Percentiles rank a stretch among this genome's conserved stretches.
These are phyloP conservation scores for Clarias gariepinus DNA, from an alignment of 2,113 vertebrate species.

Conservation along the genomic window DNA sequence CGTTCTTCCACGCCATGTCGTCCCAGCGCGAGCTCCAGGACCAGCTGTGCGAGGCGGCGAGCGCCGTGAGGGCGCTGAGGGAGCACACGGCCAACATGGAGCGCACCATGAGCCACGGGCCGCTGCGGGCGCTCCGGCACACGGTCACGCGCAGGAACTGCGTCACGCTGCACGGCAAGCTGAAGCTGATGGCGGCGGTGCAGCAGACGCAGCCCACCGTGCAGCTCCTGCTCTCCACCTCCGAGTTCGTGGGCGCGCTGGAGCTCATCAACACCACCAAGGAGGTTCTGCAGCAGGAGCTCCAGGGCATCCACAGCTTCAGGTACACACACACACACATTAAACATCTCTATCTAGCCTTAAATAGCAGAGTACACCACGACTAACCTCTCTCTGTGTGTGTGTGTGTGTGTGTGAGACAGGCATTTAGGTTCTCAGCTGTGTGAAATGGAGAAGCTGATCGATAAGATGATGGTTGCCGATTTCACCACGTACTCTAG, in stretches of 20 bases:
- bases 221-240: slow-evolving; percentile 92
- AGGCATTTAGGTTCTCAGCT: slow-evolving; percentile 98
- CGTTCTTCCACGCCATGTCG: slow-evolving; percentile 99
- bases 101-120: slow-evolving; percentile 90
- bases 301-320: slow-evolving; percentile 96
- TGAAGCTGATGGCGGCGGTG: slow-evolving; percentile 97
- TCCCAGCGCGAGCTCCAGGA: slow-evolving; percentile 98
- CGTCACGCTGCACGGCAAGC: slow-evolving; percentile 87
- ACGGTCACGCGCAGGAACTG: slow-evolving; percentile 89
- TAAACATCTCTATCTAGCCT: neutral
- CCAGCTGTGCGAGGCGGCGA: slow-evolving; percentile 90
- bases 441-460: slow-evolving; percentile 97
- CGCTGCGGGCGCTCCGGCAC: slow-evolving; percentile 83
- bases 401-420: slow-evolving; percentile 5
- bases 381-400: neutral
- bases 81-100: slow-evolving; percentile 87
- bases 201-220: slow-evolving; percentile 99
- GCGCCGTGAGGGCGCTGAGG: slow-evolving; percentile 86
- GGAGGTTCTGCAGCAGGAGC: slow-evolving; percentile 96
- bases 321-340: slow-evolving; percentile 69
- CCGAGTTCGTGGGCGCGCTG: slow-evolving; percentile 94
- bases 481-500: slow-evolving; percentile 92
- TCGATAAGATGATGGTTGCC: slow-evolving; percentile 99
- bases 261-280: slow-evolving; percentile 98
- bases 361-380: neutral